Evolutionary conservation across 2,888 invertebrate species (phyloP).

Genomic region (Agonopterix heracliana): DNA sequence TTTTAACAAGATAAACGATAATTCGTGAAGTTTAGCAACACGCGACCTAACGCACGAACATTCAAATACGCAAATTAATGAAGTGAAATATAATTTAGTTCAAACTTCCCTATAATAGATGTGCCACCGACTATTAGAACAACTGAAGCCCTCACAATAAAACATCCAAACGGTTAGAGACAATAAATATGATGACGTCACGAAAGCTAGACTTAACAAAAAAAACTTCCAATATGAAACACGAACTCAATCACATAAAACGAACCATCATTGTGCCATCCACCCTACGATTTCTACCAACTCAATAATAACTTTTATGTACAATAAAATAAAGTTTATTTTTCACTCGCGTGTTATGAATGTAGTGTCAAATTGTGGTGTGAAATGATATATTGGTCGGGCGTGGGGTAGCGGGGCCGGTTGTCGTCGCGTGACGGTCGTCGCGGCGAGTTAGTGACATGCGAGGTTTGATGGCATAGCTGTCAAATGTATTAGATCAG

Average conservation of each 20-base stretch:
- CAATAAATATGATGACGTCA: conserved; percentile 48
- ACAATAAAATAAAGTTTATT: conserved; percentile 30
- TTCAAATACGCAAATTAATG: conserved; percentile 18
- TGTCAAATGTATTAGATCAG: conserved; percentile 53
- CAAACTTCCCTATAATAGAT: conserved; percentile 41
- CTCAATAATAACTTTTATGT: conserved; percentile 19
- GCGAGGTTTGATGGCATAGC: conserved; percentile 44
- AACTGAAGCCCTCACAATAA: conserved; percentile 28
- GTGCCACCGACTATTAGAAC: conserved; percentile 37
- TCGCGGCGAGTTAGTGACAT: conserved; percentile 44
- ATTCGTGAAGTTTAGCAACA: not conserved
- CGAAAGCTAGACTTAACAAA: conserved; percentile 49
- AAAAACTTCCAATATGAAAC: conserved; percentile 45
- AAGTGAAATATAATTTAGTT: conserved; percentile 17
- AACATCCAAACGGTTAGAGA: conserved; percentile 26
- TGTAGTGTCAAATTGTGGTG: conserved; percentile 62
- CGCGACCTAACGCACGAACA: conserved; percentile 4
- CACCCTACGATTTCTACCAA: not conserved
- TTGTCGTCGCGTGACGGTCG: conserved; percentile 29
- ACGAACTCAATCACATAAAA: conserved; percentile 53
- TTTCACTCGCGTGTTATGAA: conserved; percentile 24
- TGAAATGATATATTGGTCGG: conserved; percentile 59
- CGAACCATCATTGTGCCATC: conserved; percentile 37
- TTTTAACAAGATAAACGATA: too few relatives aligned
- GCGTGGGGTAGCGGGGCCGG: conserved; percentile 48